Evolutionary conservation across 2,113 vertebrate genomes (phyloP).

Genomic region (Rhynchomys soricoides): DNA sequence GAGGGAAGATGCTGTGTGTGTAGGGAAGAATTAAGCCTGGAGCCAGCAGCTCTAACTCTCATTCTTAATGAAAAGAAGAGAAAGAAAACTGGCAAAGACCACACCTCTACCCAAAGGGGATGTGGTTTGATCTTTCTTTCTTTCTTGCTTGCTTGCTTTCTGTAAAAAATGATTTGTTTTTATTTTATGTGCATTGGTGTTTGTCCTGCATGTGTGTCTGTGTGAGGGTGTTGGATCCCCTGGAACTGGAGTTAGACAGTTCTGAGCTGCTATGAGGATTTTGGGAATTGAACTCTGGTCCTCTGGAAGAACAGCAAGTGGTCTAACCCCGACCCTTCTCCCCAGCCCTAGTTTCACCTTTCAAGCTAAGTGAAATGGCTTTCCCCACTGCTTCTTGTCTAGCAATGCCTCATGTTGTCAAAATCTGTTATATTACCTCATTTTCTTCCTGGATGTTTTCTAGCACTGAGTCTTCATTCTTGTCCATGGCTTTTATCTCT

Average conservation of each 20-base stretch:
- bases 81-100: background rate
- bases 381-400: background rate
- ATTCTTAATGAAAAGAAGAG: background rate
- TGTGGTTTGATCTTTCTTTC: constrained; percentile 8
- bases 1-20: background rate
- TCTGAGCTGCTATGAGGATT: background rate
- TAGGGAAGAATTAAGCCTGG: background rate
- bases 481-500: background rate
- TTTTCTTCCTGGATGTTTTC: background rate
- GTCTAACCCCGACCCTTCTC: background rate
- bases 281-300: background rate
- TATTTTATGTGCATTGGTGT: background rate
- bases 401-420: background rate
- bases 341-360: background rate
- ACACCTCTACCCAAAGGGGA: constrained; percentile 21
- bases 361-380: background rate
- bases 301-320: background rate
- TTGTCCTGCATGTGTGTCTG: background rate
- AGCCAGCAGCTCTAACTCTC: constrained; percentile 15
- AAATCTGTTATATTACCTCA: background rate
- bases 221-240: background rate
- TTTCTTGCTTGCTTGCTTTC: background rate
- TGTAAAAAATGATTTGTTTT: background rate
- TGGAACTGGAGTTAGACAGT: background rate
- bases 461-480: background rate